Conservation (phyloP, 2,888 invertebrate species). For the Sclerodermus sp. region DNA sequence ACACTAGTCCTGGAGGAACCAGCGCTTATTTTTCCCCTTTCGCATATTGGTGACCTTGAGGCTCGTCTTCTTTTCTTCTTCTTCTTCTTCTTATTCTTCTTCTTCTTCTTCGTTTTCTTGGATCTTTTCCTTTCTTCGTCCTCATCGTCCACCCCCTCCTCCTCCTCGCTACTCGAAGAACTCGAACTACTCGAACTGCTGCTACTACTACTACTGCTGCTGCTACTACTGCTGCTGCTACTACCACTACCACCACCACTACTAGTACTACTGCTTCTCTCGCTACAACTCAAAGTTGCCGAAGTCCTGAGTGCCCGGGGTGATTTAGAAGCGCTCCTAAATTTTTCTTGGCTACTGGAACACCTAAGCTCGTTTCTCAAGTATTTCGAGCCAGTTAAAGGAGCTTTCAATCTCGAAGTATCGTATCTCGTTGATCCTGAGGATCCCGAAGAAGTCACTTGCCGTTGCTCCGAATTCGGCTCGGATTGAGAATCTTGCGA, state of each 20-base stretch:
- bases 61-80: constrained; percentile 1
- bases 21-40: constrained; percentile 40
- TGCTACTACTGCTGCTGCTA: no score
- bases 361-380: constrained; percentile 1
- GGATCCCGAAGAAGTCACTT: constrained; percentile 27
- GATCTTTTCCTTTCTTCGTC: constrained; percentile 18
- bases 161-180: constrained; percentile 54
- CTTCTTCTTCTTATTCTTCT: constrained; percentile 1
- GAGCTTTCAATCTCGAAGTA: constrained; percentile 20
- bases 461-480: constrained; percentile 28
- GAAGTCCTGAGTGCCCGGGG: constrained; percentile 14
- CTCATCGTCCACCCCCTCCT: constrained; percentile 24
- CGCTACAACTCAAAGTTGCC: constrained; percentile 18
- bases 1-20: constrained; percentile 62
- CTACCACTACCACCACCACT: no score
- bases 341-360: constrained; percentile 15
- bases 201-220: constrained; percentile 49
- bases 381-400: constrained; percentile 19
- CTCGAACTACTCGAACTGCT: constrained; percentile 51
- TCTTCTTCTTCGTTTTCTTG: constrained; percentile 29
- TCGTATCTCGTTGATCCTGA: constrained; percentile 22
- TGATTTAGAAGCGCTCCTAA: constrained; percentile 33
- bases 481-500: constrained; percentile 52
- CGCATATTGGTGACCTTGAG: constrained; percentile 33
- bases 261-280: no score